These are phyloP conservation scores for Microplitis manilae DNA, from an alignment of 2,888 invertebrate species.

Conservation along the genomic window DNA sequence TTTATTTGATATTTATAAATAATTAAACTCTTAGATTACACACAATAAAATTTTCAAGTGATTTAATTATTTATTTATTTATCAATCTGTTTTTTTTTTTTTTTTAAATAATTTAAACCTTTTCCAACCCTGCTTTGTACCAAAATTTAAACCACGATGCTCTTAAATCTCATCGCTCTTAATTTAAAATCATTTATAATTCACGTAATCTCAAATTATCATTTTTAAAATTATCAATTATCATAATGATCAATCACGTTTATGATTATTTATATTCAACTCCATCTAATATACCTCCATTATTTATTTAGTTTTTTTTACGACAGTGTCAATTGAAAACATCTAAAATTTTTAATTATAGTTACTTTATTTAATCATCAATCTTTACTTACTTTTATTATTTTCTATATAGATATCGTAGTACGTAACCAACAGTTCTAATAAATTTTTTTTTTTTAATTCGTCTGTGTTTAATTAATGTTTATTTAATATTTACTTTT, in stretches of 20 bases:
- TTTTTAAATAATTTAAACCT: neutral
- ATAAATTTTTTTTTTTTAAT: conserved; percentile 15
- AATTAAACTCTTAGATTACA: too few relatives aligned
- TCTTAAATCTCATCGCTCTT: neutral
- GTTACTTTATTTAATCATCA: conserved; percentile 17
- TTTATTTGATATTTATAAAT: too few relatives aligned
- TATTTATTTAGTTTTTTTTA: conserved; percentile 9
- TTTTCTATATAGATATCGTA: neutral
- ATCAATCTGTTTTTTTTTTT: neutral
- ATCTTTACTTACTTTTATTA: conserved; percentile 30
- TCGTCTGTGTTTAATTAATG: conserved; percentile 20
- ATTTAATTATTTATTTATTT: too few relatives aligned
- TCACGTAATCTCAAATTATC: neutral
- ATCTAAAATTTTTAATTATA: conserved; percentile 7
- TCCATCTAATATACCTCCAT: neutral
- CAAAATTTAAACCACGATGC: conserved; percentile 38
- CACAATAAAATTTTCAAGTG: too few relatives aligned
- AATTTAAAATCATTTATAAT: neutral
- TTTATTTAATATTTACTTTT: conserved; percentile 45
- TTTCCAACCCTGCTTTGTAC: conserved; percentile 36
- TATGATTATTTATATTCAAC: neutral
- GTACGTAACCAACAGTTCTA: conserved; percentile 11
- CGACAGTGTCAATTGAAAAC: conserved; percentile 23
- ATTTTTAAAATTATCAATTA: conserved; percentile 6
- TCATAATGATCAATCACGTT: conserved; percentile 19